phyloP scores from a whole-genome alignment of 2,888 invertebrate species.

The Dione vanillae region DNA sequence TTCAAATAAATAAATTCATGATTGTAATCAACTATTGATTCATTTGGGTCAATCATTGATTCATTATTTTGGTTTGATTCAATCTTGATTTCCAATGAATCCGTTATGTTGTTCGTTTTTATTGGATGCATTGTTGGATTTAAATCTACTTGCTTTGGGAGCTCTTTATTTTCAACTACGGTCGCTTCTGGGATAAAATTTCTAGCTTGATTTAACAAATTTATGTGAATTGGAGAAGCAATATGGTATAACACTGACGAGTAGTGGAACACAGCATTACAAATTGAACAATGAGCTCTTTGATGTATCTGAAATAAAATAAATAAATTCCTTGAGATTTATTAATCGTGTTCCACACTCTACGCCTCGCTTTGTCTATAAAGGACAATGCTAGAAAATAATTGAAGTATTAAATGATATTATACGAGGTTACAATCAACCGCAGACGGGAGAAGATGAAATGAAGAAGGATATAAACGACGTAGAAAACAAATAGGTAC shows the following conservation, averaged over 20 bases:
- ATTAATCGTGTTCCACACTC: no score
- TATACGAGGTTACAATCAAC: no score
- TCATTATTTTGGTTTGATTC: conserved; percentile 6
- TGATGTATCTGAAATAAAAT: conserved; percentile 3
- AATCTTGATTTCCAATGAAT: not conserved
- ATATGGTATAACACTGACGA: not conserved
- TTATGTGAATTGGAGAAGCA: conserved; percentile 9
- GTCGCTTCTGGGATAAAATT: not conserved
- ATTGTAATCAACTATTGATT: conserved; percentile 30
- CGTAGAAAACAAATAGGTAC: no score
- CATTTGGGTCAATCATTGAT: not conserved
- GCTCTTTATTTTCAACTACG: not conserved
- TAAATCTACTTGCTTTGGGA: conserved; percentile 4
- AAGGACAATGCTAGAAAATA: no score
- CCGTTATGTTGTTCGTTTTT: conserved; percentile 1
- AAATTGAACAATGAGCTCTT: conserved; percentile 39
- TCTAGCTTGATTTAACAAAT: conserved; percentile 18
- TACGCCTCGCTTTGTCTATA: no score
- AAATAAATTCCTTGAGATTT: no score
- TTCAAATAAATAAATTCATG: conserved; percentile 51
- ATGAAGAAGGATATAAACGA: no score
- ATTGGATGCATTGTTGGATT: not conserved
- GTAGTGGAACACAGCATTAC: conserved; percentile 24
- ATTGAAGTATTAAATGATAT: no score
- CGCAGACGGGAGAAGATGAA: no score